Conservation (phyloP, 2,797 vertebrate species). For the Urophycis tenuis region DNA sequence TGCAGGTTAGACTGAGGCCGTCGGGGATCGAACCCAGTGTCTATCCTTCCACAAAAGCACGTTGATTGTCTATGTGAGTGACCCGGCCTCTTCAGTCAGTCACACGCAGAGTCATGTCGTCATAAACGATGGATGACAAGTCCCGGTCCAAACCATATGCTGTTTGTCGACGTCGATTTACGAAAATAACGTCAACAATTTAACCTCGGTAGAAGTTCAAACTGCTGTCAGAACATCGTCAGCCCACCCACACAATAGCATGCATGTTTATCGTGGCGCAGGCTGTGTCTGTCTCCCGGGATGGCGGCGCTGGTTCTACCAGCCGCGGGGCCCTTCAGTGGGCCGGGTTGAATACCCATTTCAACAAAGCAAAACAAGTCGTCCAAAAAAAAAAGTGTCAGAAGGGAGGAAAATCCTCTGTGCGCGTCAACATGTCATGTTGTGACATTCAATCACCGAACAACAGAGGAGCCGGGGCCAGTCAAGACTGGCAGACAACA, state of each 20-base stretch:
- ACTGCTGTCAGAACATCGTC: not conserved
- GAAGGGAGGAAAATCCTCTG: not conserved
- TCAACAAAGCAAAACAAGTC: not conserved
- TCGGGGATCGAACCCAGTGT: not conserved
- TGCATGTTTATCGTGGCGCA: not conserved
- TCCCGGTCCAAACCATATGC: not conserved
- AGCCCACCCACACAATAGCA: not conserved
- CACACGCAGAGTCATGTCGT: not conserved
- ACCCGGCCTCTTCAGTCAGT: not conserved
- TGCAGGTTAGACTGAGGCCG: not conserved
- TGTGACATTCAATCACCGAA: not conserved
- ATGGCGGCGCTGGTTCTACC: not conserved
- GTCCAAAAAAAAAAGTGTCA: not conserved
- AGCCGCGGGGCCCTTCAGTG: not conserved
- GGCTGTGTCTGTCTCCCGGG: not conserved
- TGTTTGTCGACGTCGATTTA: not conserved
- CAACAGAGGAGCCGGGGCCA: not conserved
- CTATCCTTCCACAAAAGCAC: no score
- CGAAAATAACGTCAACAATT: not conserved
- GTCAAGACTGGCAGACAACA: not conserved
- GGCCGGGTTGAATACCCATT: not conserved
- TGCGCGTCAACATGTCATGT: not conserved
- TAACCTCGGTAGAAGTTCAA: not conserved
- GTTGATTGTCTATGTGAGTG: no score
- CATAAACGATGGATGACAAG: not conserved